Conservation (phyloP, 2,797 vertebrate species). For the Lacerta bilineata region DNA sequence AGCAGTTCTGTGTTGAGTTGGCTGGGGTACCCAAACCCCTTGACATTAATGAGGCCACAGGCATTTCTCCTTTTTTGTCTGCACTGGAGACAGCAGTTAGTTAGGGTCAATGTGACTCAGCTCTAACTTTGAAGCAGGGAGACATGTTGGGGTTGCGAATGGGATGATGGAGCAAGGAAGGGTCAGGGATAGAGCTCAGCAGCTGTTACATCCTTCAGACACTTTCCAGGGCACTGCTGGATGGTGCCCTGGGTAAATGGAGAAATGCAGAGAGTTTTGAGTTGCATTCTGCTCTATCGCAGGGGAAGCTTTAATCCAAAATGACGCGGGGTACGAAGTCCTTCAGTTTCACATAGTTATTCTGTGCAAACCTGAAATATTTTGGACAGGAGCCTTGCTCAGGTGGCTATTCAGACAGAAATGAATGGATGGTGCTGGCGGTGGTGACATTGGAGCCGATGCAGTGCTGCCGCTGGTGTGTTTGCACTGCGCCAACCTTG, state of each 20-base stretch:
- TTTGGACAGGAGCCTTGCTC: background rate
- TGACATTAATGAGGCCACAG: constrained; percentile 16
- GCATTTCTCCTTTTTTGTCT: constrained; percentile 42
- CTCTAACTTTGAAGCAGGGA: constrained; percentile 9
- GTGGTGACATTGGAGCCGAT: background rate
- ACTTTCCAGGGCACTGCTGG: background rate
- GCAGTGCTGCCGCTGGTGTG: too few species aligned
- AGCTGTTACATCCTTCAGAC: background rate
- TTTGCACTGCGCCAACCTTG: too few species aligned
- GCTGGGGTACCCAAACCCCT: constrained; percentile 27
- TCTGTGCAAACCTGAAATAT: background rate
- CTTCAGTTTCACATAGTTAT: background rate
- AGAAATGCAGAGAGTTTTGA: background rate
- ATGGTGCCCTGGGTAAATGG: background rate
- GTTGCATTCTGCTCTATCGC: background rate
- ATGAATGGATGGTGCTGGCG: background rate
- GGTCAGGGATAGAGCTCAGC: background rate
- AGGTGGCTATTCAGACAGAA: background rate
- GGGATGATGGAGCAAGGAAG: background rate
- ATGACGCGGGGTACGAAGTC: background rate
- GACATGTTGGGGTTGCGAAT: background rate
- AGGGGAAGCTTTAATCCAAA: background rate
- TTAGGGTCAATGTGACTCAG: background rate
- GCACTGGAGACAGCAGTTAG: background rate
- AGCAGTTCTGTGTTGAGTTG: background rate